phyloP scores from a whole-genome alignment of 2,888 invertebrate species.

The Nowickia ferox region DNA sequence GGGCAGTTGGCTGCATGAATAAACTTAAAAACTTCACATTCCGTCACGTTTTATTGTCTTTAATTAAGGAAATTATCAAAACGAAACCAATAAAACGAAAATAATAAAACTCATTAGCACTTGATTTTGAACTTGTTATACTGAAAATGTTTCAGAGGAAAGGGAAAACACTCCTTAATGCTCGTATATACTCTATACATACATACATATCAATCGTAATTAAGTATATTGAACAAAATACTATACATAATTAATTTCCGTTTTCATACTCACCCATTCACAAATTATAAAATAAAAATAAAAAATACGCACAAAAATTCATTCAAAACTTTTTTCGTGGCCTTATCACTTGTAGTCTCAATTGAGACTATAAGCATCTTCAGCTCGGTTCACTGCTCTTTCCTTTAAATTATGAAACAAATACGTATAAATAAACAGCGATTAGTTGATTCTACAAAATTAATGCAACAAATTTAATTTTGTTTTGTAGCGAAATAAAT shows the following conservation, averaged over 20 bases:
- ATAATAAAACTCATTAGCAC: no score
- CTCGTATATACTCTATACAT: no score
- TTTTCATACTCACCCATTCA: conserved; percentile 27
- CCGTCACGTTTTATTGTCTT: no score
- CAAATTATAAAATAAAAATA: conserved; percentile 7
- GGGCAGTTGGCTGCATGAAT: no score
- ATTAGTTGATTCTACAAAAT: neutral
- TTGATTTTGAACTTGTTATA: no score
- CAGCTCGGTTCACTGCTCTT: conserved; percentile 11
- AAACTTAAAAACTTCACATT: no score
- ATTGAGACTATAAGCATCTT: neutral
- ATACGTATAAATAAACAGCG: neutral
- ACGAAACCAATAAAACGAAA: no score
- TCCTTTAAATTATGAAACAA: neutral
- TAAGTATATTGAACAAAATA: neutral
- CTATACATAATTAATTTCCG: conserved; percentile 2
- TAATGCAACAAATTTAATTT: neutral
- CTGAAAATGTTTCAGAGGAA: no score
- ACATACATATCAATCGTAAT: neutral
- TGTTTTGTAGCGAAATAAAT: neutral
- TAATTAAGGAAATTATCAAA: no score
- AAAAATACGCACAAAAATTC: neutral
- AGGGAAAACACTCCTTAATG: no score
- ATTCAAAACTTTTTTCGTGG: neutral
- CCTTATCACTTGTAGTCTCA: conserved; percentile 10